phyloP scores from a whole-genome alignment of 2,113 vertebrate genomes.

The Dipodomys ordii region DNA sequence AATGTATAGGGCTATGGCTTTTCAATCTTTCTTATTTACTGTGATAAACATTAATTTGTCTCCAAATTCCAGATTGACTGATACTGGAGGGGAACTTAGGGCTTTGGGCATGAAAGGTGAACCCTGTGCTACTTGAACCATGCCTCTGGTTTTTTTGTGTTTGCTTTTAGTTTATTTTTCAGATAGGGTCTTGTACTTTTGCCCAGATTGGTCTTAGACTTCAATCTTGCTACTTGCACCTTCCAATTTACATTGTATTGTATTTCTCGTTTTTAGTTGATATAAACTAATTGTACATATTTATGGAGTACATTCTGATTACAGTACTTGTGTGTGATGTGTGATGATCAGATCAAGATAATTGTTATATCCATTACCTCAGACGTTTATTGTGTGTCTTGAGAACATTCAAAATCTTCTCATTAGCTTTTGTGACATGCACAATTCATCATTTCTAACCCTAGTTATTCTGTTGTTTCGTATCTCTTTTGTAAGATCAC shows the following conservation, averaged over 20 bases:
- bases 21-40: slow-evolving; percentile 66
- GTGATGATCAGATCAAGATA: not conserved
- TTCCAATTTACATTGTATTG: not conserved
- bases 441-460: not conserved
- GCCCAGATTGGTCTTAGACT: too few species aligned
- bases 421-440: not conserved
- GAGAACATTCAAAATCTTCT: not conserved
- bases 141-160: too few species aligned
- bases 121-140: too few species aligned
- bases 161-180: too few species aligned
- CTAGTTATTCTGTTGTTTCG: not conserved
- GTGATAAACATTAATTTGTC: slow-evolving; percentile 68
- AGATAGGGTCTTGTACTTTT: too few species aligned
- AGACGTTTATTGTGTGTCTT: not conserved
- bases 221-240: too few species aligned
- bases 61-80: slow-evolving; percentile 59
- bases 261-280: not conserved
- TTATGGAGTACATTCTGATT: not conserved
- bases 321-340: not conserved
- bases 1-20: slow-evolving; percentile 63
- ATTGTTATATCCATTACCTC: not conserved
- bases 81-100: too few species aligned
- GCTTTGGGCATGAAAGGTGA: too few species aligned
- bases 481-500: not conserved
- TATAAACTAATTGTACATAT: not conserved